Conservation (phyloP, 2,113 vertebrate genomes). For the Vanacampus margaritifer region DNA sequence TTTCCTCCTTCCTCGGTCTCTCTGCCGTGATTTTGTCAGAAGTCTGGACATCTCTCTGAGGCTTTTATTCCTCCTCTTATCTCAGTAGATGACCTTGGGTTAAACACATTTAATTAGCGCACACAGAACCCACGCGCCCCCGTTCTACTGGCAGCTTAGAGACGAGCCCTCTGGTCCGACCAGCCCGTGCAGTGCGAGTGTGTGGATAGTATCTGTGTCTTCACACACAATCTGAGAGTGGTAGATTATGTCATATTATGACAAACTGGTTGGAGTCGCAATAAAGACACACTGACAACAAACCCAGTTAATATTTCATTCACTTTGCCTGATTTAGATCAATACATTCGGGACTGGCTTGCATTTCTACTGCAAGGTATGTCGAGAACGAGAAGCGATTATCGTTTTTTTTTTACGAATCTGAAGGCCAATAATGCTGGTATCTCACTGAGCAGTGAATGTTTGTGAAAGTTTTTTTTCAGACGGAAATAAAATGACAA, state of each 20-base stretch:
- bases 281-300: constrained; percentile 20
- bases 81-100: constrained; percentile 56
- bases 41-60: constrained; percentile 20
- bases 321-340: background rate
- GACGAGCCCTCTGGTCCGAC: constrained; percentile 35
- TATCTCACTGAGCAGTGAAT: no score
- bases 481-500: no score
- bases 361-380: no score
- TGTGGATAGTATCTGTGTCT: background rate
- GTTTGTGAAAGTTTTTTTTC: no score
- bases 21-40: constrained; percentile 19
- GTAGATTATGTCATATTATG: constrained; percentile 28
- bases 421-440: no score
- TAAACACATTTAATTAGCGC: constrained; percentile 72
- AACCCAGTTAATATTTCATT: background rate
- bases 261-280: constrained; percentile 23
- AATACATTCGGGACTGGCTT: no score
- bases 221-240: constrained; percentile 6
- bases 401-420: no score
- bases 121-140: constrained; percentile 42
- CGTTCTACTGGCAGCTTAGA: constrained; percentile 44
- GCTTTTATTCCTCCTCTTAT: constrained; percentile 22
- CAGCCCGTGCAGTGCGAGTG: constrained; percentile 6
- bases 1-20: constrained; percentile 3
- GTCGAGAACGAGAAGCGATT: no score